Base-by-base conservation (phyloP, 2,113 vertebrate genomes). In the Antigone vipio region DNA sequence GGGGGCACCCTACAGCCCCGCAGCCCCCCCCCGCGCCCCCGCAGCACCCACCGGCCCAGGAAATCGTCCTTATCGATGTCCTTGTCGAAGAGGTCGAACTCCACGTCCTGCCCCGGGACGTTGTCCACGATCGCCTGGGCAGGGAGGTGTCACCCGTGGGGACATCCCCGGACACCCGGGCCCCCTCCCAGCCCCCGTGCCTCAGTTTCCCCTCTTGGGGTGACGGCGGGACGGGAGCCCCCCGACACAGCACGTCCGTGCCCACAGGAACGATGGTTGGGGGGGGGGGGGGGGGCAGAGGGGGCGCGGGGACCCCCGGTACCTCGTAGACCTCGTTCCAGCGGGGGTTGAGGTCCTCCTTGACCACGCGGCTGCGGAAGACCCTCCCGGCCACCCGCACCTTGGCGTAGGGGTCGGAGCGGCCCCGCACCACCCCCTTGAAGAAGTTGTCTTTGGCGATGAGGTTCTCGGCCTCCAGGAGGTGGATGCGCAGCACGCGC, bases 271-370 rank as follows among this genome's bases (percentile, higher is more conserved):
- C 38, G 38, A 38, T 38, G 38, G 38, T 38, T 38, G 35, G 38
- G 38, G 38, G 38, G 38, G 38, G 38, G 38, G 38, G 38, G 38
- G 38, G 38, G 38, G 38, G 38, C 38, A 38, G 38, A 38, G 38
- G 38, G 38, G 38, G 38, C 9, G 32, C n/a, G 29, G 24, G 67
- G 67, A 24, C 22, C 59, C 30, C 27, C 63, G 92, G 76, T 95
- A 99, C 99, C 99, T 99, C 99, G 19, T 98, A 99, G 87, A 99
- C 98, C 88, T 99, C 99, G 24, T 99, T 99, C 99, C 99, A 99
- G 76, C 95, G 96, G 22, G 99, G 99, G 89, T 98, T 99, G 75
- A 99, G 98, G 91, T 99, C 99, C 91, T 99, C 99, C 64, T 99
- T 98, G 93, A 99, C 97, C 71, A 99, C 99, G 58, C 95, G 98